phyloP scores from a whole-genome alignment of 1,140 invertebrate genomes.

The Thalassaphorura encarpata region DNA sequence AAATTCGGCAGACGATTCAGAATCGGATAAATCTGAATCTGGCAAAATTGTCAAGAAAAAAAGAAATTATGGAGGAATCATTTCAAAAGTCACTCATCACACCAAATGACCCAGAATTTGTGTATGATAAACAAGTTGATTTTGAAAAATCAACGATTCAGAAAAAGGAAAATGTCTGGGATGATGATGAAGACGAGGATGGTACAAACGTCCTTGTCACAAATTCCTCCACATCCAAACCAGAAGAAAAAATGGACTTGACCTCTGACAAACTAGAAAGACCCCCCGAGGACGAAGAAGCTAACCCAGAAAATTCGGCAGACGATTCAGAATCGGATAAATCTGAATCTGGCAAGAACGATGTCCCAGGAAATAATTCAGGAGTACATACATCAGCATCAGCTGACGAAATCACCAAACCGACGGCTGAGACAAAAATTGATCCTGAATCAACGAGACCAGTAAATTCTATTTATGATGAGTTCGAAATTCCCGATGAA shows the following conservation, averaged over 20 bases:
- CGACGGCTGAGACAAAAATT: too few relatives aligned
- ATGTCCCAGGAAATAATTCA: constrained; percentile 10
- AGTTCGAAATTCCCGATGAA: too few relatives aligned
- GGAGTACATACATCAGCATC: constrained; percentile 18
- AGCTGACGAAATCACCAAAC: constrained; percentile 10
- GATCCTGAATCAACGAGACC: too few relatives aligned
- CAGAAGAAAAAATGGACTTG: too few relatives aligned
- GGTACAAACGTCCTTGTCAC: background rate
- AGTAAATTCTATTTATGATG: too few relatives aligned
- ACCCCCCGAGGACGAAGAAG: too few relatives aligned
- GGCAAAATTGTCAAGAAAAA: constrained; percentile 9
- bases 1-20: too few relatives aligned
- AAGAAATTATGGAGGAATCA: constrained; percentile 21
- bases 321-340: too few relatives aligned
- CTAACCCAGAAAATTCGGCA: too few relatives aligned
- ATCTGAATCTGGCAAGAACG: constrained; percentile 8
- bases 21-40: too few relatives aligned
- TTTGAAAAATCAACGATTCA: constrained; percentile 6
- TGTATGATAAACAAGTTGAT: constrained; percentile 20
- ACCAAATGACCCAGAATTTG: constrained; percentile 12
- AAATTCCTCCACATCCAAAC: too few relatives aligned
- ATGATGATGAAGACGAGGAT: constrained; percentile 12
- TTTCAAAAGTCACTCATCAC: constrained; percentile 14
- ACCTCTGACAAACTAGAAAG: too few relatives aligned
- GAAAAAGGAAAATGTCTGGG: constrained; percentile 16